Evolutionary conservation across 1,140 invertebrate species (phyloP).

Genomic region (Sinella curviseta): DNA sequence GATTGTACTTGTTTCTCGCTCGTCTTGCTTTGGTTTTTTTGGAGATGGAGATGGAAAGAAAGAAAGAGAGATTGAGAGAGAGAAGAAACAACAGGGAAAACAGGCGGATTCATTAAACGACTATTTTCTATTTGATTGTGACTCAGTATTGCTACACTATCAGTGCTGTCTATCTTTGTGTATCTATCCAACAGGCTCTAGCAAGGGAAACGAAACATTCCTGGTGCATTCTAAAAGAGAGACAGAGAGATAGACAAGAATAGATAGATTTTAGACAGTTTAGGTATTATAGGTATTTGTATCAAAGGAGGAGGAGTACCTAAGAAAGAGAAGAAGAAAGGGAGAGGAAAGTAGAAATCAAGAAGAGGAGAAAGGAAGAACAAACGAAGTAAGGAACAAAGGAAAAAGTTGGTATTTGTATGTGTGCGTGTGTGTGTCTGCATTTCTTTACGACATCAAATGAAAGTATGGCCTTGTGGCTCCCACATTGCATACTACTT

Average conservation of each 20-base stretch:
- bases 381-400: not conserved
- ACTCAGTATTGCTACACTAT: not conserved
- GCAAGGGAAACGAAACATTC: not conserved
- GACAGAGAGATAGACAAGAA: too few relatives aligned
- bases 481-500: too few relatives aligned
- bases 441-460: not conserved
- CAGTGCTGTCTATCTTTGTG: not conserved
- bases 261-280: too few relatives aligned
- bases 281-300: too few relatives aligned
- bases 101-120: not conserved
- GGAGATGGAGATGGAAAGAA: not conserved
- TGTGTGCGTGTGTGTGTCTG: not conserved
- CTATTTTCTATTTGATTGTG: constrained; percentile 16
- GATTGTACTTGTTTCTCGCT: not conserved
- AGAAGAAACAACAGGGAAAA: not conserved
- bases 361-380: not conserved
- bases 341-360: not conserved
- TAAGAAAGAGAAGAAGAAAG: not conserved
- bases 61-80: too few relatives aligned
- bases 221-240: not conserved
- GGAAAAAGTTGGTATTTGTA: not conserved
- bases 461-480: not conserved
- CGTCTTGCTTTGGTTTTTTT: too few relatives aligned
- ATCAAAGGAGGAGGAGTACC: too few relatives aligned
- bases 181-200: too few relatives aligned